phyloP scores from a whole-genome alignment of 2,797 vertebrate species.

The Anas georgica region DNA sequence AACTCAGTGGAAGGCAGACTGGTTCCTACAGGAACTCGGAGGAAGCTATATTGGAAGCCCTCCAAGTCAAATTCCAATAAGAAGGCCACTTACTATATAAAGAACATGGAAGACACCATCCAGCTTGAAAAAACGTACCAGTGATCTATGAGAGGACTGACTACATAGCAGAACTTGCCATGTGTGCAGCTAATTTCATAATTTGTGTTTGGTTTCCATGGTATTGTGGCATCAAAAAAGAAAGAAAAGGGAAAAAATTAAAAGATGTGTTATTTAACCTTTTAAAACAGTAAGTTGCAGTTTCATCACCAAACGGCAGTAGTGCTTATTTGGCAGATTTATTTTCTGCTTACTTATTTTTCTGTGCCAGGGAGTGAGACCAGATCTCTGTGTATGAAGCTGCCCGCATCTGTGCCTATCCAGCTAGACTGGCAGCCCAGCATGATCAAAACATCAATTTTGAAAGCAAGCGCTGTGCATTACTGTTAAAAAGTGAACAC shows the following conservation, averaged over 20 bases:
- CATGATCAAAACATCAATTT: not conserved
- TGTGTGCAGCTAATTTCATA: not conserved
- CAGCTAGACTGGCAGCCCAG: not conserved
- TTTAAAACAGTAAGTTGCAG: not conserved
- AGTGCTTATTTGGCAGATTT: not conserved
- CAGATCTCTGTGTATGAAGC: not conserved
- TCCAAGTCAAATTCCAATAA: slow-evolving; percentile 31
- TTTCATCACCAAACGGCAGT: not conserved
- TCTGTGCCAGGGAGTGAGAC: not conserved
- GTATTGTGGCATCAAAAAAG: not conserved
- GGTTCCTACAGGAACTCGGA: slow-evolving; percentile 37
- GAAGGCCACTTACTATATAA: not conserved
- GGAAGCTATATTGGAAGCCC: not conserved
- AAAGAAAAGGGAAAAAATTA: not conserved
- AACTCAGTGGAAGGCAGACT: not conserved
- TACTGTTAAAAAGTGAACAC: not conserved
- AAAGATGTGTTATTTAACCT: not conserved
- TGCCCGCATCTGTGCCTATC: not conserved
- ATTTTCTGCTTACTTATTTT: not conserved
- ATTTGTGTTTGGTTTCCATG: not conserved
- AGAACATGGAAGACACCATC: not conserved
- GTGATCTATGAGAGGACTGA: not conserved
- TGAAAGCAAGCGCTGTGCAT: not conserved
- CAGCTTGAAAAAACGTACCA: not conserved
- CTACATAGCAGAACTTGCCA: not conserved